These are phyloP conservation scores for Rachycentron canadum DNA, from an alignment of 2,797 vertebrate species.

Conservation along the genomic window DNA sequence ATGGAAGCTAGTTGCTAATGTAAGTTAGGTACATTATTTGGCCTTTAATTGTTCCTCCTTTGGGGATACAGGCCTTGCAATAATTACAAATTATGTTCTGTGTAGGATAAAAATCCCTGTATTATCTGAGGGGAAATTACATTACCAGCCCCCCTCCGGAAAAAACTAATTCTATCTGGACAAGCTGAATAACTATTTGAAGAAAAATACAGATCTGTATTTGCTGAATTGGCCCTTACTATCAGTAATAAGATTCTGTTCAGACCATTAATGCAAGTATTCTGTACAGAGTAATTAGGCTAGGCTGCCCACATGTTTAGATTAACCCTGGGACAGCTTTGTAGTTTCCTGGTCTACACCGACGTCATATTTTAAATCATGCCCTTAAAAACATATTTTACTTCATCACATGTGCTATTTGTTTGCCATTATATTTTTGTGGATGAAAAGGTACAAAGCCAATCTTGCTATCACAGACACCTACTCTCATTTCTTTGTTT, in stretches of 20 bases:
- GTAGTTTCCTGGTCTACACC: neutral
- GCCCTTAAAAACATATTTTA: neutral
- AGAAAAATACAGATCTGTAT: conserved; percentile 1
- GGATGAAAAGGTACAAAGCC: neutral
- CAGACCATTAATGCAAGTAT: neutral
- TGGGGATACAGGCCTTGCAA: neutral
- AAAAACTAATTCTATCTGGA: conserved; percentile 1
- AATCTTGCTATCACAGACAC: neutral
- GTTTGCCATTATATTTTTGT: neutral
- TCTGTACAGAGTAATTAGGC: neutral
- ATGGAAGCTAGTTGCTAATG: neutral
- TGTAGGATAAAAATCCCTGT: neutral
- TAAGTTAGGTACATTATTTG: neutral
- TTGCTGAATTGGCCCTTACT: neutral
- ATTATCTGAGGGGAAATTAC: conserved; percentile 14
- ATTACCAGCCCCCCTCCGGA: conserved; percentile 8
- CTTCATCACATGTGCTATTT: neutral
- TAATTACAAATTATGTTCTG: neutral
- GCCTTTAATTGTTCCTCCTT: neutral
- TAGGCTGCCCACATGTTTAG: neutral
- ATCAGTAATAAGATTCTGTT: conserved; percentile 11
- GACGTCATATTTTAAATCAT: neutral
- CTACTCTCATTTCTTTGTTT: neutral
- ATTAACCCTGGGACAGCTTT: neutral
- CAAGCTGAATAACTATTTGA: conserved; percentile 3